Evolutionary conservation across 1,140 invertebrate species (phyloP).

Genomic region (Globodera ellingtonae): DNA sequence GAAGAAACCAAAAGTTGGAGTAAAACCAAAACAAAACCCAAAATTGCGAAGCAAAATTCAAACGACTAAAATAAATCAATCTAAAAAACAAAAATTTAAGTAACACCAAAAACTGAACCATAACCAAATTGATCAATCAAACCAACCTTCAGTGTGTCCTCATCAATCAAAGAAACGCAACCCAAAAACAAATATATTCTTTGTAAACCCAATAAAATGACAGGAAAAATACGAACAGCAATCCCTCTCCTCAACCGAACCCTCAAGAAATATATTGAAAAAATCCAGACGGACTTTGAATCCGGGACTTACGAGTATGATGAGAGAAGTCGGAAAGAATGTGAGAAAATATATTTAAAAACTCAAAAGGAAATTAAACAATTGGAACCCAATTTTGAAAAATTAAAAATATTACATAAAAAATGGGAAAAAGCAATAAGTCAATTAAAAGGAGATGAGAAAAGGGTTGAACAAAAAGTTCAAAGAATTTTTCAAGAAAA

Average conservation of each 20-base stretch:
- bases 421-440: background rate
- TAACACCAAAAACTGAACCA: too few relatives aligned
- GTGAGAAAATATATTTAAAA: background rate
- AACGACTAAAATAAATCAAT: too few relatives aligned
- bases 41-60: too few relatives aligned
- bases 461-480: background rate
- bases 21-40: too few relatives aligned
- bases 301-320: background rate
- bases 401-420: background rate
- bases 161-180: too few relatives aligned
- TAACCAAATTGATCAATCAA: too few relatives aligned
- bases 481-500: background rate
- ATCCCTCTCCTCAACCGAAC: background rate
- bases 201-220: too few relatives aligned
- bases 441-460: background rate
- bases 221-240: background rate
- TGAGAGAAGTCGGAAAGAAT: background rate
- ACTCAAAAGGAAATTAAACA: background rate
- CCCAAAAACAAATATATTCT: too few relatives aligned
- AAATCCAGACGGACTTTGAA: background rate
- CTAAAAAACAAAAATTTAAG: too few relatives aligned
- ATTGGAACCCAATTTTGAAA: background rate
- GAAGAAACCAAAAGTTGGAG: too few relatives aligned
- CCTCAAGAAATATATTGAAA: background rate
- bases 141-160: too few relatives aligned